Percentiles rank a stretch among this genome's conserved stretches.
Evolutionary conservation across 1,140 invertebrate species (phyloP).

Genomic region (Eufriesea mexicana): DNA sequence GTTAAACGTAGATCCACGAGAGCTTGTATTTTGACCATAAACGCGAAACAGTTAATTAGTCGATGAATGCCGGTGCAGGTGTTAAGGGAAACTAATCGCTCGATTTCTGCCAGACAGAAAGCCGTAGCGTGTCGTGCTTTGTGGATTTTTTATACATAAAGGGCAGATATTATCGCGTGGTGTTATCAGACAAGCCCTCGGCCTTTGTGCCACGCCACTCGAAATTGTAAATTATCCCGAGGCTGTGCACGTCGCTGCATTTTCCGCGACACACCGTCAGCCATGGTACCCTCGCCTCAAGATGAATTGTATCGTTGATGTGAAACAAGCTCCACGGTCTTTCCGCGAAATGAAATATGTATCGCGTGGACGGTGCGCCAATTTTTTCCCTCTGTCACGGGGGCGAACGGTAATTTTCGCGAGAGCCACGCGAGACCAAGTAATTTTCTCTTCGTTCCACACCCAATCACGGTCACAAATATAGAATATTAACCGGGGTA

Average conservation of each 20-base stretch:
- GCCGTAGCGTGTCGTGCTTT: too few species aligned
- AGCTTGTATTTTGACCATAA: too few species aligned
- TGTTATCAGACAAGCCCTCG: conserved; percentile 8
- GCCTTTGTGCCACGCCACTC: neutral
- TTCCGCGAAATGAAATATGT: conserved; percentile 27
- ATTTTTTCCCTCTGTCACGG: conserved; percentile 21
- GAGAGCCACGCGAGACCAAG: neutral
- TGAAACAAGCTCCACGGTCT: conserved; percentile 30
- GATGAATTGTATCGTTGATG: conserved; percentile 38
- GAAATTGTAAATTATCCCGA: conserved; percentile 52
- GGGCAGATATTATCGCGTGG: conserved; percentile 28
- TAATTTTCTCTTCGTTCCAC: conserved; percentile 3
- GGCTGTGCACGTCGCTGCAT: neutral
- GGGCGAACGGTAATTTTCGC: conserved; percentile 22
- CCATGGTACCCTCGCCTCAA: conserved; percentile 10
- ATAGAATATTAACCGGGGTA: neutral
- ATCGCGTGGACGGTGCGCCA: conserved; percentile 8
- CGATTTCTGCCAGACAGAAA: too few species aligned
- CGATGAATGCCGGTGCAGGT: too few species aligned
- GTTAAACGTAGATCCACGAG: too few species aligned
- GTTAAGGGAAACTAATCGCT: too few species aligned
- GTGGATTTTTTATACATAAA: conserved; percentile 13
- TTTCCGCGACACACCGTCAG: conserved; percentile 1
- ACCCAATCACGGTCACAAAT: neutral
- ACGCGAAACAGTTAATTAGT: too few species aligned